Percentiles rank a stretch among this genome's conserved stretches.
Evolutionary conservation across 2,113 vertebrate species (phyloP).

Genomic region (Nerophis ophidion): DNA sequence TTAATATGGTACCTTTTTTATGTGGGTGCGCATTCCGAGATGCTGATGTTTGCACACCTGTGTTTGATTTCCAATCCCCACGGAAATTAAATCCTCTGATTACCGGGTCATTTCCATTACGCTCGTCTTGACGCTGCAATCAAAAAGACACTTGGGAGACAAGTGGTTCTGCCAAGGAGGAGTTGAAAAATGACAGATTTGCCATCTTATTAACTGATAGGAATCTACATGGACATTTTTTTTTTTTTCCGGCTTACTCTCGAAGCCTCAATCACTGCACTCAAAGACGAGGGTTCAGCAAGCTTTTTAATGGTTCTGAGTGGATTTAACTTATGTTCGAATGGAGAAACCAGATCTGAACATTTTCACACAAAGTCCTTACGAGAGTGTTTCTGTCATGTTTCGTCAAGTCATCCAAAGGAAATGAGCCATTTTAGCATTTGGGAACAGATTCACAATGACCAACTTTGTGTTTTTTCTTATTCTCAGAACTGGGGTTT

Average conservation of each 20-base stretch:
- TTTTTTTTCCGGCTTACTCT: slow-evolving; percentile 23
- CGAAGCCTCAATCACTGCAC: slow-evolving; percentile 49
- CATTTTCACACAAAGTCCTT: neutral
- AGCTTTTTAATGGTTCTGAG: slow-evolving; percentile 48
- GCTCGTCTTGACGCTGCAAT: slow-evolving; percentile 20
- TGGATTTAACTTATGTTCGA: slow-evolving; percentile 37
- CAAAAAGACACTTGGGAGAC: slow-evolving; percentile 11
- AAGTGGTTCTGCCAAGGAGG: slow-evolving; percentile 16
- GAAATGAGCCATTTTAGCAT: neutral
- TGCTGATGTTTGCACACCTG: neutral
- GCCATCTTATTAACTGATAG: slow-evolving; percentile 54
- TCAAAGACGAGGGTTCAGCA: slow-evolving; percentile 17
- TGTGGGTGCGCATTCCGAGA: neutral
- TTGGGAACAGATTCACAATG: neutral
- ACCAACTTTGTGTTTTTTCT: neutral
- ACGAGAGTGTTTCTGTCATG: slow-evolving; percentile 1
- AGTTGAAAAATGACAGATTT: slow-evolving; percentile 15
- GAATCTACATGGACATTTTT: slow-evolving; percentile 36
- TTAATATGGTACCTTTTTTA: no score
- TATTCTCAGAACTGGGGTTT: neutral
- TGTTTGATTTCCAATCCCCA: slow-evolving; percentile 9
- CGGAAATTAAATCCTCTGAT: slow-evolving; percentile 24
- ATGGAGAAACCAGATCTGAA: slow-evolving; percentile 23
- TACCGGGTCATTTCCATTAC: slow-evolving; percentile 1
- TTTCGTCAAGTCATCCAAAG: neutral